Base-by-base conservation (phyloP, 1,140 invertebrate genomes). In the Dryas iulia region DNA sequence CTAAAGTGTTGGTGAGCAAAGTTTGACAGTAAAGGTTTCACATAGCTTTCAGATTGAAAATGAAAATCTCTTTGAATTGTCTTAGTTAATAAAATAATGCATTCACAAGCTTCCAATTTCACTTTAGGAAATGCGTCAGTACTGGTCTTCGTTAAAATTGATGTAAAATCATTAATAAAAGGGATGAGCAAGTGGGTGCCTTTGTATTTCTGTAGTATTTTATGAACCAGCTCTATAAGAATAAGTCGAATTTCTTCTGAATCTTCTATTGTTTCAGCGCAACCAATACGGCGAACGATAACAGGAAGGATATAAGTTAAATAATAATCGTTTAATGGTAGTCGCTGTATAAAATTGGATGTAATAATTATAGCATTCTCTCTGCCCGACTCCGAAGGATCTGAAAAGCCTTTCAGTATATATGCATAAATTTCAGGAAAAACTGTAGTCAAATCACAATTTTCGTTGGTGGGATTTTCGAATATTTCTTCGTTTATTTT, bases 201-300 rank as follows among this genome's bases (percentile, higher is more conserved):
- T 67, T 92, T 90, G 80, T 95, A 96, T 76, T 94, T 94, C 4
- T 92, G 77, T 59, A 98, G 88, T 72, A 98, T 93, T 26, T 90
- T 79, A 62, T 92, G 86, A 11, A 98, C 82, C 58, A 98, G 91
- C 54, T 92, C 79, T 0, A 97, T 80, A 54, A 96, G 93, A 53
- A 94, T 86, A 4, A 98, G 81, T 30, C 97, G 93, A 31, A 98
- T 93, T 94, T 98, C 97, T 92, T 98, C 98, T 8, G 96, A 97
- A 28, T 94, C 90, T 90, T 98, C 97, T 3, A 96, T 89, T 7
- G 96, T 93, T 80, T 97, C 96, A 53, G 94, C 93, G 31, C 94
- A 94, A 1, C 96, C 96, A 66, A 98, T 93, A 71, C 97, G 94
- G 76, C 95, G 95, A 0, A 94, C 93, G 53, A 98, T 82, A 10